Conservation (phyloP, 1,140 invertebrate species). For the Apis dorsata region DNA sequence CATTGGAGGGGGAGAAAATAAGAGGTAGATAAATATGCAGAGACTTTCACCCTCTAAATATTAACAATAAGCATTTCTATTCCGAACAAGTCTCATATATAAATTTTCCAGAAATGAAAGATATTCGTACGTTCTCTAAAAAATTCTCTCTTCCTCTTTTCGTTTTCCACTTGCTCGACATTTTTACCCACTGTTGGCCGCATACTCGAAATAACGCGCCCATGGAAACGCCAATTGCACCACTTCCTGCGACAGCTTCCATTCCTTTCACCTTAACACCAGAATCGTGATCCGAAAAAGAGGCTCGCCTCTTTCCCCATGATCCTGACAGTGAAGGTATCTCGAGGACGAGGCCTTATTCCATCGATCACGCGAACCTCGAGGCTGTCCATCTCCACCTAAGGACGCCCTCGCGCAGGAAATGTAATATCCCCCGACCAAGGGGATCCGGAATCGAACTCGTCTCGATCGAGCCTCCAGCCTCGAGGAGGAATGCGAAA, state of each 20-base stretch:
- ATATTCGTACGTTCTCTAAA: too few species aligned
- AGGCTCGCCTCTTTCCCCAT: conserved; percentile 15
- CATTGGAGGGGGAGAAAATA: too few species aligned
- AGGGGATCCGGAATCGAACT: neutral
- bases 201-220: neutral
- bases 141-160: too few species aligned
- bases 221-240: conserved; percentile 15
- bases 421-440: too few species aligned
- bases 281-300: neutral
- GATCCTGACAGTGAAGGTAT: conserved; percentile 41
- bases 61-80: too few species aligned
- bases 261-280: conserved; percentile 27
- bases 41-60: too few species aligned
- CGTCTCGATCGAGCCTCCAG: too few species aligned
- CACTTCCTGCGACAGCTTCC: conserved; percentile 26
- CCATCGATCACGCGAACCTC: conserved; percentile 36
- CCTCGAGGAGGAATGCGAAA: conserved; percentile 29
- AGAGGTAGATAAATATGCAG: too few species aligned
- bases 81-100: too few species aligned
- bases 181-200: neutral
- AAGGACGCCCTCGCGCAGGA: conserved; percentile 8
- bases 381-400: neutral
- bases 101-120: too few species aligned
- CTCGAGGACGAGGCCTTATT: conserved; percentile 36
- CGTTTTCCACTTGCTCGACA: too few species aligned